A percentile compares a stretch with the other conserved stretches of the same genome.
Conservation (phyloP, 2,888 invertebrate species). For the Brenthis daphne region DNA sequence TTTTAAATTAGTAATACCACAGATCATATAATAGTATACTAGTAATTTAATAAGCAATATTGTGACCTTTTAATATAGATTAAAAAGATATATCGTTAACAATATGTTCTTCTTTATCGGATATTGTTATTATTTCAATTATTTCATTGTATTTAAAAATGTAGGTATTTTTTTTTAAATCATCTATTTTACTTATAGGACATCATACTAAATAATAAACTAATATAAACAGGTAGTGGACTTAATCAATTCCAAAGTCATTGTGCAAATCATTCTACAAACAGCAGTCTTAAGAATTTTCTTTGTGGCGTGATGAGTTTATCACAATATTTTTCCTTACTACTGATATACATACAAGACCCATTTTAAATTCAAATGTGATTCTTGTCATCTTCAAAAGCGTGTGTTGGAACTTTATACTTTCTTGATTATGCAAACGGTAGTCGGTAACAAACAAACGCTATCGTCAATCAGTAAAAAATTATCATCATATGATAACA, state of each 20-base stretch:
- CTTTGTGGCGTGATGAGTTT: slow-evolving; percentile 10
- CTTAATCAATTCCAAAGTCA: no score
- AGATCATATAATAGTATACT: no score
- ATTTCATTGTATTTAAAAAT: no score
- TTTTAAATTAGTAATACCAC: no score
- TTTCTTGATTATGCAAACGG: background rate
- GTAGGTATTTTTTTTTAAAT: no score
- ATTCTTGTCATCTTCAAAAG: background rate
- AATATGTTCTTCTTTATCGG: no score
- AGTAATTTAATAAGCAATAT: no score
- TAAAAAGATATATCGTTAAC: no score
- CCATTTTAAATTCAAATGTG: slow-evolving; percentile 10
- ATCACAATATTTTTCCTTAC: slow-evolving; percentile 11
- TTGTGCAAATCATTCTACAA: background rate
- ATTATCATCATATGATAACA: background rate
- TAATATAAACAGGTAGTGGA: no score
- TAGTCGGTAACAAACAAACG: background rate
- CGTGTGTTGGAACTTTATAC: no score
- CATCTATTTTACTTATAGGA: background rate
- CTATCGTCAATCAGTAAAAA: background rate
- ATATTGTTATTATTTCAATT: no score
- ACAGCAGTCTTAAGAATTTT: background rate
- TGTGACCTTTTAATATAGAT: no score
- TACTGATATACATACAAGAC: slow-evolving; percentile 1
- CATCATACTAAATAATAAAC: background rate